Evolutionary conservation across 2,888 invertebrate species (phyloP).

Genomic region (Synanthedon myopaeformis): DNA sequence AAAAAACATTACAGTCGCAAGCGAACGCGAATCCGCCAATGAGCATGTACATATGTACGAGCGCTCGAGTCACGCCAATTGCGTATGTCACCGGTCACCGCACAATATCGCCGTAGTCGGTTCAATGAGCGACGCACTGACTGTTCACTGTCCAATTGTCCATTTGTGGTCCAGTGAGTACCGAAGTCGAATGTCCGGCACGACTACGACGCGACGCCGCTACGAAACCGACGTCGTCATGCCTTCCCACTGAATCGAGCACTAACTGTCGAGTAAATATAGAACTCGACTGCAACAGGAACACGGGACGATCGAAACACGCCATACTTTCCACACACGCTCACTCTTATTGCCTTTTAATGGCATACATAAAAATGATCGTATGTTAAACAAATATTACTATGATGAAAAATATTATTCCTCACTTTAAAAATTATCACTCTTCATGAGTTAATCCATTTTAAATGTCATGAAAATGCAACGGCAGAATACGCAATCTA

Average conservation of each 20-base stretch:
- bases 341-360: neutral
- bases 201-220: conserved; percentile 13
- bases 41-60: conserved; percentile 17
- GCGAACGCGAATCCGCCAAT: conserved; percentile 23
- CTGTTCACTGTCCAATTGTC: too few relatives aligned
- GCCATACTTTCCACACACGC: conserved; percentile 14
- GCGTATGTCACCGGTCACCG: conserved; percentile 13
- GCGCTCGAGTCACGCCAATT: conserved; percentile 2
- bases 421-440: too few relatives aligned
- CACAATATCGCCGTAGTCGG: neutral
- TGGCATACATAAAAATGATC: neutral
- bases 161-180: conserved; percentile 18
- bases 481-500: conserved; percentile 8
- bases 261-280: conserved; percentile 61
- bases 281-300: conserved; percentile 57
- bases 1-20: conserved; percentile 23
- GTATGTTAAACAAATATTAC: neutral
- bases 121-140: neutral
- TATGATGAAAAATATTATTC: neutral
- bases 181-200: conserved; percentile 29
- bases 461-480: conserved; percentile 1
- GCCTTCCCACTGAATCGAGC: conserved; percentile 53
- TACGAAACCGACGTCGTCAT: conserved; percentile 36
- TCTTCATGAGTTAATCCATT: too few relatives aligned
- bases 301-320: conserved; percentile 16